Conservation (phyloP, 1,140 invertebrate species). For the Drosophila persimilis region DNA sequence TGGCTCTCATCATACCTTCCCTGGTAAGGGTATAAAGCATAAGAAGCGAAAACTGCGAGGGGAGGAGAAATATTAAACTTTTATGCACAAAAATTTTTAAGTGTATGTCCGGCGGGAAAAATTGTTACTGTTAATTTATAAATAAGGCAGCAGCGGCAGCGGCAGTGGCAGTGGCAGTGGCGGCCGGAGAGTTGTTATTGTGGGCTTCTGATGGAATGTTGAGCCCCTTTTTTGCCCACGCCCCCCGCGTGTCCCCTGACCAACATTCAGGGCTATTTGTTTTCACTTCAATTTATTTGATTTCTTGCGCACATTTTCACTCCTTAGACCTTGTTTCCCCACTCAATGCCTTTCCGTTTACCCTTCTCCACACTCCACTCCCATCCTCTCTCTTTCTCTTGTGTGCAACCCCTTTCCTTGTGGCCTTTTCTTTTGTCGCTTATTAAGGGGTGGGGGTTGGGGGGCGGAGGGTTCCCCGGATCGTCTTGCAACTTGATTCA, state of each 20-base stretch:
- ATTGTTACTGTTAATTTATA: conserved; percentile 79
- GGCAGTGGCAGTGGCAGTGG: too few relatives aligned
- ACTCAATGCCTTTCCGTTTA: conserved; percentile 10
- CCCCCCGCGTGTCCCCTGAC: background rate
- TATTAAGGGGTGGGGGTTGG: conserved; percentile 27
- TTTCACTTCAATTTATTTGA: conserved; percentile 77
- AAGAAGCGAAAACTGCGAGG: conserved; percentile 15
- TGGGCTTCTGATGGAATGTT: conserved; percentile 38
- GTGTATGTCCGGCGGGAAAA: conserved; percentile 75
- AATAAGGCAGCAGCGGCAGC: conserved; percentile 38
- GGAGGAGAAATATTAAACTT: conserved; percentile 57
- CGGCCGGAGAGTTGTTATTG: conserved; percentile 58
- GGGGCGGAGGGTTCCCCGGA: conserved; percentile 13
- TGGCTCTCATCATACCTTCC: too few relatives aligned
- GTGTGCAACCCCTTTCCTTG: conserved; percentile 27
- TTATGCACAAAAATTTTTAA: conserved; percentile 70
- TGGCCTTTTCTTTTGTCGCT: conserved; percentile 60
- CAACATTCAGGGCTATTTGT: conserved; percentile 57
- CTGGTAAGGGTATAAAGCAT: background rate
- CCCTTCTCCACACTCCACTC: conserved; percentile 1
- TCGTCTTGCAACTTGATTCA: conserved; percentile 63
- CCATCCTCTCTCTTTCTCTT: background rate
- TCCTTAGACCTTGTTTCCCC: conserved; percentile 46
- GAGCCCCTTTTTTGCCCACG: conserved; percentile 1
- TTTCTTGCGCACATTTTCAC: conserved; percentile 69